Conservation (phyloP, 2,888 invertebrate genomes). For the Platycnemis pennipes region DNA sequence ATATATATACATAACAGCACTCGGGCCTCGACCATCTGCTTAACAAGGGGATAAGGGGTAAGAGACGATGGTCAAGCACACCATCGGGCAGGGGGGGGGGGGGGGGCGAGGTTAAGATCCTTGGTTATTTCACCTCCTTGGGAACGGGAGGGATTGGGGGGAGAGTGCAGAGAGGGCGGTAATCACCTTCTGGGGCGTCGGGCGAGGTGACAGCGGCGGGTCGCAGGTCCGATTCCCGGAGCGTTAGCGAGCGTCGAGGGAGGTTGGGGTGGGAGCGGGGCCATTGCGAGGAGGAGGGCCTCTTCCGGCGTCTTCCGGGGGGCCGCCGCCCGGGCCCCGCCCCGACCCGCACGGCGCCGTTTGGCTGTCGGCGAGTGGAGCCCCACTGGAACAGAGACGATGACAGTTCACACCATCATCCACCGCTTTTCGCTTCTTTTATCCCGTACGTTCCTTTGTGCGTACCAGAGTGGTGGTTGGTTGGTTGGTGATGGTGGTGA, state of each 20-base stretch:
- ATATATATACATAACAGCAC: not conserved
- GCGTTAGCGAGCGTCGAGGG: constrained; percentile 51
- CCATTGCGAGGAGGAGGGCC: constrained; percentile 43
- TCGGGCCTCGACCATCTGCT: constrained; percentile 30
- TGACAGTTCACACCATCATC: constrained; percentile 64
- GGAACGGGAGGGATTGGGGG: not conserved
- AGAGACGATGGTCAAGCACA: not conserved
- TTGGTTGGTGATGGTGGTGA: constrained; percentile 56
- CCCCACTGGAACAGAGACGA: constrained; percentile 65
- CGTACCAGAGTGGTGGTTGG: constrained; percentile 57
- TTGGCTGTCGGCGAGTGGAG: constrained; percentile 29
- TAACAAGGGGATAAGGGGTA: not conserved
- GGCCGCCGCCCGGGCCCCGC: constrained; percentile 19
- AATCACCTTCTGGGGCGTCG: constrained; percentile 58
- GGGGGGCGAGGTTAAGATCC: not conserved
- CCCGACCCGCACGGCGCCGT: constrained; percentile 46
- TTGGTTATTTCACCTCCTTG: too few species aligned
- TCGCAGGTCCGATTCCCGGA: constrained; percentile 37
- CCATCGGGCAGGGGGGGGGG: not conserved
- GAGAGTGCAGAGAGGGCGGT: constrained; percentile 38
- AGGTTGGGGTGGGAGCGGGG: constrained; percentile 45
- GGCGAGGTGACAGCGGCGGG: constrained; percentile 23
- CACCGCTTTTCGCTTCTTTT: constrained; percentile 55
- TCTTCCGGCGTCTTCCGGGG: constrained; percentile 48
- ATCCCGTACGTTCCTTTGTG: constrained; percentile 59